Percentiles rank a stretch among this genome's conserved stretches.
These are phyloP conservation scores for Melanotaenia nigrans DNA, from an alignment of 2,797 vertebrate genomes.

Conservation along the genomic window DNA sequence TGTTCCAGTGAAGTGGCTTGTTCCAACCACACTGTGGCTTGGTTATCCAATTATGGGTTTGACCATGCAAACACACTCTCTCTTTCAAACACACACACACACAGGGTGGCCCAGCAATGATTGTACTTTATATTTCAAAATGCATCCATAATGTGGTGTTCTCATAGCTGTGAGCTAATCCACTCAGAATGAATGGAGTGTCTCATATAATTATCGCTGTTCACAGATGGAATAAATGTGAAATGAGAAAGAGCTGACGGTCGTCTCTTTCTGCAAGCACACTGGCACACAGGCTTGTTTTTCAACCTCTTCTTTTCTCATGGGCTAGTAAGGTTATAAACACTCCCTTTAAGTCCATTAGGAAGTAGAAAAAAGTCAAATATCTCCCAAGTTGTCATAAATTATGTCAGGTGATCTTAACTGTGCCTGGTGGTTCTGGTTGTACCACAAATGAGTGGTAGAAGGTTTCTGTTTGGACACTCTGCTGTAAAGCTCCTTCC, in stretches of 20 bases:
- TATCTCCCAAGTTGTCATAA: slow-evolving; percentile 84
- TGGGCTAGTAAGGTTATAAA: not conserved
- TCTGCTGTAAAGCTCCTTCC: slow-evolving; percentile 85
- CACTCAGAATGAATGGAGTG: slow-evolving; percentile 12
- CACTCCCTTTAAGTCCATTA: not conserved
- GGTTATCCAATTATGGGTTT: slow-evolving; percentile 65
- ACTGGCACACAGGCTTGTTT: not conserved
- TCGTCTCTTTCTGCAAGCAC: not conserved
- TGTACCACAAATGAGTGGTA: slow-evolving; percentile 57
- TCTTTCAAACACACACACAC: slow-evolving; percentile 26
- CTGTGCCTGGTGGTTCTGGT: slow-evolving; percentile 43
- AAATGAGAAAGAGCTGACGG: slow-evolving; percentile 10
- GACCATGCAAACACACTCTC: slow-evolving; percentile 65
- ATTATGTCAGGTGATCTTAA: slow-evolving; percentile 80
- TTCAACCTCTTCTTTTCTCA: not conserved
- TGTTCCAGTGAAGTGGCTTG: slow-evolving; percentile 55
- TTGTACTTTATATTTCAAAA: slow-evolving; percentile 31
- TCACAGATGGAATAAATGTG: slow-evolving; percentile 29
- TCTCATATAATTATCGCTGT: slow-evolving; percentile 45
- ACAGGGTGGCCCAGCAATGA: slow-evolving; percentile 46
- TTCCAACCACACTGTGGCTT: slow-evolving; percentile 69
- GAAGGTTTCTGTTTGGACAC: slow-evolving; percentile 80
- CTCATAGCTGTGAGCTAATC: slow-evolving; percentile 42
- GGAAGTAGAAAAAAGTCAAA: slow-evolving; percentile 56
- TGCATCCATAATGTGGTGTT: slow-evolving; percentile 38